Evolutionary conservation across 2,888 invertebrate genomes (phyloP).

Genomic region (Troides oblongomaculatus): DNA sequence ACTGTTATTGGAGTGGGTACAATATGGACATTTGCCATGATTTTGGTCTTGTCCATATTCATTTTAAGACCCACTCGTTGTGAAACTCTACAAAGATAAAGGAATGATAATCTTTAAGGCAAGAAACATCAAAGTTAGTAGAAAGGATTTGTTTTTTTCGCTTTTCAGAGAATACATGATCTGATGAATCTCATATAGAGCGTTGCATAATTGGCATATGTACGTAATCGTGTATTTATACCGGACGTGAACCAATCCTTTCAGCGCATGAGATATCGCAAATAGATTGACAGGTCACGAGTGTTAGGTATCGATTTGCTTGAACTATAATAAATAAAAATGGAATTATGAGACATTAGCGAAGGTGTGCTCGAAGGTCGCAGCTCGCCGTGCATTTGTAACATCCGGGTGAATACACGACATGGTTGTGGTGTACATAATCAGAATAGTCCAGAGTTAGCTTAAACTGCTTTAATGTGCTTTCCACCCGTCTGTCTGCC

Average conservation of each 20-base stretch:
- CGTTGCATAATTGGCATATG: slow-evolving; percentile 16
- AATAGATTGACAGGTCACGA: slow-evolving; percentile 53
- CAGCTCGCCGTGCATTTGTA: slow-evolving; percentile 54
- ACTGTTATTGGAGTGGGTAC: no score
- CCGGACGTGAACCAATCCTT: slow-evolving; percentile 32
- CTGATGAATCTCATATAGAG: background rate
- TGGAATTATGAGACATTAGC: slow-evolving; percentile 54
- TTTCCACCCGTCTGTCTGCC: no score
- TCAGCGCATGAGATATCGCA: slow-evolving; percentile 32
- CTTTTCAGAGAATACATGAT: no score
- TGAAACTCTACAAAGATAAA: no score
- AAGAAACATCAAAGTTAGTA: no score
- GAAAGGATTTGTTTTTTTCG: no score
- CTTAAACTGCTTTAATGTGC: background rate
- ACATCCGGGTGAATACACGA: slow-evolving; percentile 48
- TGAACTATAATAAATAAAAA: slow-evolving; percentile 42
- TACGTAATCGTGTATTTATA: slow-evolving; percentile 12
- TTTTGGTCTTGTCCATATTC: no score
- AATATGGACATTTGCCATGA: no score
- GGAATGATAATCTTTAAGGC: no score
- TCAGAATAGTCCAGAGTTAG: background rate
- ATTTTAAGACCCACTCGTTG: no score
- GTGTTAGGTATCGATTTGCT: slow-evolving; percentile 46
- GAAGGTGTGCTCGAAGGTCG: slow-evolving; percentile 50
- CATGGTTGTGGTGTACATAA: slow-evolving; percentile 1